A percentile compares a stretch with the other conserved stretches of the same genome.
Evolutionary conservation across 2,113 vertebrate species (phyloP).

Genomic region (Puntigrus tetrazona): DNA sequence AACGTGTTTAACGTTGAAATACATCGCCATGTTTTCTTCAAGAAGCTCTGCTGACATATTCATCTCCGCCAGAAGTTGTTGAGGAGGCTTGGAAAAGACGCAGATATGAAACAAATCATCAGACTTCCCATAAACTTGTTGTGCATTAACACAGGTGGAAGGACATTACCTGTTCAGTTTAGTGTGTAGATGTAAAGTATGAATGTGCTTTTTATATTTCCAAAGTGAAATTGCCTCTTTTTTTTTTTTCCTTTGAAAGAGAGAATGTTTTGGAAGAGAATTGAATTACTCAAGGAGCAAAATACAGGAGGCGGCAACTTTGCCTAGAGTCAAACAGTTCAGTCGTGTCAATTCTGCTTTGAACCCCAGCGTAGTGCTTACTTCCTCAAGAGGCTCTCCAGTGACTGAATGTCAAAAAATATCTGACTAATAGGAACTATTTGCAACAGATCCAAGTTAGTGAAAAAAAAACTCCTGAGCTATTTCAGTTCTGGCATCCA

Average conservation of each 20-base stretch:
- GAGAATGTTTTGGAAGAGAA: background rate
- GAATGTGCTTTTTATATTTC: constrained; percentile 26
- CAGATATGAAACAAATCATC: background rate
- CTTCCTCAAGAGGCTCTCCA: background rate
- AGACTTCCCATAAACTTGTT: background rate
- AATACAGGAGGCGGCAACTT: constrained; percentile 2
- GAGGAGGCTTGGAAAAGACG: background rate
- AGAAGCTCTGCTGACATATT: background rate
- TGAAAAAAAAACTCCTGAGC: background rate
- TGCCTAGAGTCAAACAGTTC: constrained; percentile 8
- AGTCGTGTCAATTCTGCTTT: constrained; percentile 2
- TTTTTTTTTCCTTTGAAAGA: background rate
- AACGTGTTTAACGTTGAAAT: background rate
- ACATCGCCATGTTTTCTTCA: constrained; percentile 15
- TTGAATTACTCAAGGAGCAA: background rate
- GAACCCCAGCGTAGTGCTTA: constrained; percentile 7
- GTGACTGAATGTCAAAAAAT: background rate
- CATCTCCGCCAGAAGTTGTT: background rate
- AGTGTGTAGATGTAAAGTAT: constrained; percentile 19
- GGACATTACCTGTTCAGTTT: constrained; percentile 1
- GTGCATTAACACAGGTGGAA: background rate
- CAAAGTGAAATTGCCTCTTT: constrained; percentile 21
- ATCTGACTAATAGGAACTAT: background rate
- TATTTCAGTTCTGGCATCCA: background rate
- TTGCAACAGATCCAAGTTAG: constrained; percentile 23